Base-by-base conservation (phyloP, 2,888 invertebrate genomes). In the Colostygia pectinataria region DNA sequence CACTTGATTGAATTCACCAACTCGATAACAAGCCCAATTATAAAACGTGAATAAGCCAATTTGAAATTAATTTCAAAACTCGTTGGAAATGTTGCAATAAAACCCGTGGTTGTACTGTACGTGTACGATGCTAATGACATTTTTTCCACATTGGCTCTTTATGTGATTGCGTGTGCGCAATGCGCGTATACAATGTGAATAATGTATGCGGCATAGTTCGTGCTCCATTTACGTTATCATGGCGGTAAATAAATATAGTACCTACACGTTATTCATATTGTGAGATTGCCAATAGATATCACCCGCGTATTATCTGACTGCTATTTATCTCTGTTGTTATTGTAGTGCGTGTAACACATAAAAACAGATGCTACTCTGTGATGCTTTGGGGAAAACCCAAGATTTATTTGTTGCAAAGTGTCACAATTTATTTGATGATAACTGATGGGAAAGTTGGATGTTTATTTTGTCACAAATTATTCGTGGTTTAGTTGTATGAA, bases 151-250 rank as follows among this genome's bases (percentile, higher is more conserved):
- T 65, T 45, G 50, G 32, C 40, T 44, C 10, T n/a, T n/a, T 20
- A 63, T 74, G 71, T 73, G 74, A 77, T 84, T 84, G 88, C 87
- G 81, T 76, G 77, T 66, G 77, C 81, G 80, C 85, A 82, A 79
- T n/a, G n/a, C n/a, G 73, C 15, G 9, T 15, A 20, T 68, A 67
- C 73, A 72, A 72, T 71, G 76, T 76, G 71, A 73, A 77, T 80
- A 74, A 74, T 80, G 74, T 74, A 80, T 80, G 79, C 77, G 68
- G 77, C 79, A 78, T 77, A 76, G 77, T 82, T 85, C 64, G 78
- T 83, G 88, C 84, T 87, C 87, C 71, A 88, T 84, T 87, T 84
- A 80, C 78, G 75, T 83, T 86, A 87, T 88, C 86, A 80, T 72
- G 70, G 69, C 71, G 72, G 71, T 75, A 75, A 83, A 77, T 79